phyloP scores from a whole-genome alignment of 2,888 invertebrate genomes.

The Malthinus seriepunctatus region DNA sequence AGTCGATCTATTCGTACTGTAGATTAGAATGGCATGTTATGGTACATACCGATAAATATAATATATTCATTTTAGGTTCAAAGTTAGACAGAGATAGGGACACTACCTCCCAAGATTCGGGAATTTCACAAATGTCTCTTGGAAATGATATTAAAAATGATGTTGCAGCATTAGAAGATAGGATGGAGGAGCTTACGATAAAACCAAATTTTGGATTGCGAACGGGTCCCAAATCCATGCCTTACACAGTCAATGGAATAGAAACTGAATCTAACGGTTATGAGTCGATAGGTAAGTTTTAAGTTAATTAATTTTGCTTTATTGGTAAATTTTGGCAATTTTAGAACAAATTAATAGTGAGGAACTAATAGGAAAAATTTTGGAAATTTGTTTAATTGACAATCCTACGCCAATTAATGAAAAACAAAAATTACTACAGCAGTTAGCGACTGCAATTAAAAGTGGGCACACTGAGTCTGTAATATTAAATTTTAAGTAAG shows the following conservation, averaged over 20 bases:
- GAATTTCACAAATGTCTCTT: conserved; percentile 82
- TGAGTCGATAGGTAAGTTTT: conserved; percentile 22
- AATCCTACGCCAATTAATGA: conserved; percentile 48
- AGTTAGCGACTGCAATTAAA: conserved; percentile 57
- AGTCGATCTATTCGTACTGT: too few species aligned
- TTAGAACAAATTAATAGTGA: conserved; percentile 32
- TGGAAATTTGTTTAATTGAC: conserved; percentile 48
- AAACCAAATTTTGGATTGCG: conserved; percentile 40
- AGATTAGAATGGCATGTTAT: not conserved
- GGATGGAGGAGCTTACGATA: conserved; percentile 58
- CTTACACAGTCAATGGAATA: conserved; percentile 48
- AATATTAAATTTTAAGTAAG: conserved; percentile 57
- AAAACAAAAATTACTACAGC: conserved; percentile 50
- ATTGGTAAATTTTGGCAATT: not conserved
- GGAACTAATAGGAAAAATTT: conserved; percentile 55
- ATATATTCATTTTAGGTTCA: conserved; percentile 38
- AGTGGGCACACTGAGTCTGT: conserved; percentile 58
- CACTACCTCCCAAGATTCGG: conserved; percentile 84
- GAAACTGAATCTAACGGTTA: conserved; percentile 47
- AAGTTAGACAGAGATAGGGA: conserved; percentile 63
- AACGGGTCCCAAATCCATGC: conserved; percentile 45
- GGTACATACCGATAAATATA: not conserved
- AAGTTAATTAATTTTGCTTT: not conserved
- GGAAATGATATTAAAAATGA: conserved; percentile 56
- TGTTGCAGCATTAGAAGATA: conserved; percentile 60